phyloP scores from a whole-genome alignment of 2,113 vertebrate genomes.

The Phainopepla nitens region DNA sequence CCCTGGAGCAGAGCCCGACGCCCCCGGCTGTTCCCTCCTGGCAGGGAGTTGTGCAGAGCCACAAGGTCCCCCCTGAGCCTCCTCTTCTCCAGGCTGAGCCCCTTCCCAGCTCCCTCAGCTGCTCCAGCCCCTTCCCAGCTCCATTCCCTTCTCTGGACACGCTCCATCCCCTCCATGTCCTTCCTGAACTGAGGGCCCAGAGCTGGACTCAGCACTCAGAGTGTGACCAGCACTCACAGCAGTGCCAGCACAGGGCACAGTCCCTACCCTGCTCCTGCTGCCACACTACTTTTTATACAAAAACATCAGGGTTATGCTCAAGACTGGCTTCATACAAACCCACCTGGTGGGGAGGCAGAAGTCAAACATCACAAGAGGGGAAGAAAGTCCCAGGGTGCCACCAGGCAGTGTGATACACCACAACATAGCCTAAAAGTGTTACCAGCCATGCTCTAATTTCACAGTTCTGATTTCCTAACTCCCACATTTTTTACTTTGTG shows the following conservation, averaged over 20 bases:
- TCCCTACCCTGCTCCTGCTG: neutral
- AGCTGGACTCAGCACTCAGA: accelerated
- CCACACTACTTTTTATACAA: accelerated
- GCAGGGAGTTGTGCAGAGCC: neutral
- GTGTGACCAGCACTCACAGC: neutral
- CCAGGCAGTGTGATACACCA: neutral
- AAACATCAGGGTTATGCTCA: neutral
- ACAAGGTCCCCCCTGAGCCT: neutral
- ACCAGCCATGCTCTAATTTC: neutral
- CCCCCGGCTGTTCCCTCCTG: neutral
- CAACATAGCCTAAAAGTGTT: neutral
- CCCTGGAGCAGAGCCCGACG: too few relatives aligned
- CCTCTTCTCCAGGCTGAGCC: neutral
- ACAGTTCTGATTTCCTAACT: neutral
- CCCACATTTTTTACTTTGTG: neutral
- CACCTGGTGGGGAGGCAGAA: neutral
- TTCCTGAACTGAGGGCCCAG: neutral
- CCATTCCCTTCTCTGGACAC: accelerated
- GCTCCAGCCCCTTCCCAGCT: neutral
- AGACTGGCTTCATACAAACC: neutral
- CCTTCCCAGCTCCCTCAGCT: neutral
- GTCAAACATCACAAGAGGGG: neutral
- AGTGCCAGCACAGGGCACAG: neutral
- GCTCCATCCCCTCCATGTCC: neutral
- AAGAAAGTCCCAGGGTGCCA: neutral